These are phyloP conservation scores for Zoanthus gigantus DNA, from an alignment of 92 coral and sea anemone species.

Conservation along the genomic window DNA sequence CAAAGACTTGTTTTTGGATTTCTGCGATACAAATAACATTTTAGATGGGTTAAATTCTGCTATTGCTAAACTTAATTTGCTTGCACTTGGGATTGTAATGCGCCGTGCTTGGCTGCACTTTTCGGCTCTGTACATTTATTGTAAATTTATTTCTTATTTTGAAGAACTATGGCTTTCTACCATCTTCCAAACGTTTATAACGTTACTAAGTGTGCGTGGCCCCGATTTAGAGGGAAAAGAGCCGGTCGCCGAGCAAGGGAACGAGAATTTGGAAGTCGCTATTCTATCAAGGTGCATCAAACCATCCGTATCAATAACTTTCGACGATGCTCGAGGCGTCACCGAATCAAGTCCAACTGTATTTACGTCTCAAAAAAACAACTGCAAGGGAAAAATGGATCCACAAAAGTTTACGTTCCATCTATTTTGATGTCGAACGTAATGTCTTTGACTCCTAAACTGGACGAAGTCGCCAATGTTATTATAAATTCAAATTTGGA, in stretches of 20 bases:
- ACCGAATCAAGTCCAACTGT: constrained; percentile 21
- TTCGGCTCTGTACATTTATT: constrained; percentile 19
- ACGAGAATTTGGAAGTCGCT: constrained; percentile 25
- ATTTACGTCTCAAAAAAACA: background rate
- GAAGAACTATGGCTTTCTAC: constrained; percentile 19
- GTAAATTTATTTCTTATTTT: background rate
- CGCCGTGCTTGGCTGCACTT: constrained; percentile 53
- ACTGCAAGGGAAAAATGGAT: background rate
- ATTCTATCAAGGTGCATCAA: constrained; percentile 33
- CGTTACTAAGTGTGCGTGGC: constrained; percentile 28
- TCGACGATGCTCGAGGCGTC: constrained; percentile 29
- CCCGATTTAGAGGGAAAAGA: constrained; percentile 44
- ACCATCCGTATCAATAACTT: constrained; percentile 38
- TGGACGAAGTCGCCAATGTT: constrained; percentile 26
- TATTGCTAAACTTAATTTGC: constrained; percentile 16
- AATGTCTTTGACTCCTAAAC: constrained; percentile 46
- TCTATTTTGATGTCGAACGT: constrained; percentile 36
- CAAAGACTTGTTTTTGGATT: no score
- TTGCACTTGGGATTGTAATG: no score
- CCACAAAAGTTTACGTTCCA: constrained; percentile 3
- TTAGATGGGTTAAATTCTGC: background rate
- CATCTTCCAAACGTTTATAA: background rate
- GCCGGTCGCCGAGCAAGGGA: background rate
- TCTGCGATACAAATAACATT: no score
- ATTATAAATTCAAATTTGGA: constrained; percentile 31